Conservation (phyloP, 2,113 vertebrate species). For the Charina bottae region DNA sequence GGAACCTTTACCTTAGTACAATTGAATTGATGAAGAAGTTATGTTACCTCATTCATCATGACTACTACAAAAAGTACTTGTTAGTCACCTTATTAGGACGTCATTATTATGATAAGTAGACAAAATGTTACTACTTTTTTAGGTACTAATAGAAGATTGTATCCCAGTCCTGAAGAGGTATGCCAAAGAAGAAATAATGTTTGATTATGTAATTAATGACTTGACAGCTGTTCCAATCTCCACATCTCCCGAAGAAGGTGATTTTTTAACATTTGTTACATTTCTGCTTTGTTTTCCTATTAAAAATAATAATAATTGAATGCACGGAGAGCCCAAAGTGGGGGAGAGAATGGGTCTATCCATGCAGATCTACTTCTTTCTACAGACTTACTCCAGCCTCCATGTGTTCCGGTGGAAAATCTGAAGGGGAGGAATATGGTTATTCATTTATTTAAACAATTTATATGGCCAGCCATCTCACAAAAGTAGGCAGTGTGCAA, state of each 20-base stretch:
- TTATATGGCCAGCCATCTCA: neutral
- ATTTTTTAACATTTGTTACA: neutral
- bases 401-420: neutral
- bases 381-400: neutral
- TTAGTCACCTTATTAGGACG: neutral
- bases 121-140: neutral
- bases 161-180: conserved; percentile 96
- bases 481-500: neutral
- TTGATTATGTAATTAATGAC: conserved; percentile 99
- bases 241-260: conserved; percentile 95
- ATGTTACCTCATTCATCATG: neutral
- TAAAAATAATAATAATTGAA: neutral
- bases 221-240: conserved; percentile 96
- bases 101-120: neutral
- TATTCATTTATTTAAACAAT: too few relatives aligned
- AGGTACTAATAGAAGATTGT: conserved; percentile 96
- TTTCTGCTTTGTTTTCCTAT: neutral
- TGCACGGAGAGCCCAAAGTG: neutral
- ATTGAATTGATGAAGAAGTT: neutral
- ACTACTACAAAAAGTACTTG: neutral
- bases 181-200: conserved; percentile 91
- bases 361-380: neutral
- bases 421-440: neutral
- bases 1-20: too few relatives aligned
- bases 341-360: neutral